A percentile compares a stretch with the other conserved stretches of the same genome.
Conservation (phyloP, 2,797 vertebrate genomes). For the Halcyon leucocephala region DNA sequence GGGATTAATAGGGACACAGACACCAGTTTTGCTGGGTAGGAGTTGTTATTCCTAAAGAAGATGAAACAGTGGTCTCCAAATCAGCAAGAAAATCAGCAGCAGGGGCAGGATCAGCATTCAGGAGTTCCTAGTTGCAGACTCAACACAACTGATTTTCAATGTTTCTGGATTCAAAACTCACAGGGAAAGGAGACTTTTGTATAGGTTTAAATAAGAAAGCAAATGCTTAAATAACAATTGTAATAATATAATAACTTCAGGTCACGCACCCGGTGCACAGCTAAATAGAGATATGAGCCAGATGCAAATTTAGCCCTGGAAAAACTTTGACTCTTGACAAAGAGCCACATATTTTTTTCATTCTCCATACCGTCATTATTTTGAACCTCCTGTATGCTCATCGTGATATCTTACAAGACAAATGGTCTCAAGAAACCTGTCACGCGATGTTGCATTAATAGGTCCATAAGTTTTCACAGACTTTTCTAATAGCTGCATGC, state of each 20-base stretch:
- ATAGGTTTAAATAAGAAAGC: not conserved
- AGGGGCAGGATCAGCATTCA: not conserved
- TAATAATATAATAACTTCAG: not conserved
- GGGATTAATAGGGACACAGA: not conserved
- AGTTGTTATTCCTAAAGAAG: not conserved
- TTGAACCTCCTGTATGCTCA: not conserved
- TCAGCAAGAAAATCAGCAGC: not conserved
- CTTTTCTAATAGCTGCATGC: slow-evolving; percentile 10
- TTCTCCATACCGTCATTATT: not conserved
- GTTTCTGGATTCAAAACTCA: not conserved
- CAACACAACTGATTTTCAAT: not conserved
- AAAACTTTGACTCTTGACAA: not conserved
- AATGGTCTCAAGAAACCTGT: not conserved
- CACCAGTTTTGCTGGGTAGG: not conserved
- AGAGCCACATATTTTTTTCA: not conserved
- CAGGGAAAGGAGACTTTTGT: not conserved
- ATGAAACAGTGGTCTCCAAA: not conserved
- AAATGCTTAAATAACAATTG: not conserved
- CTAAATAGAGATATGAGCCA: not conserved
- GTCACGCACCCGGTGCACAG: not conserved
- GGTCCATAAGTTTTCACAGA: not conserved
- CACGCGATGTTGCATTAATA: not conserved
- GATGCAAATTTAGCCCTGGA: not conserved
- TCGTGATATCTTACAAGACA: not conserved
- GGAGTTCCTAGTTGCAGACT: not conserved